Percentiles rank a stretch among this genome's conserved stretches.
phyloP scores from a whole-genome alignment of 2,797 vertebrate genomes.

The Florisuga fusca region DNA sequence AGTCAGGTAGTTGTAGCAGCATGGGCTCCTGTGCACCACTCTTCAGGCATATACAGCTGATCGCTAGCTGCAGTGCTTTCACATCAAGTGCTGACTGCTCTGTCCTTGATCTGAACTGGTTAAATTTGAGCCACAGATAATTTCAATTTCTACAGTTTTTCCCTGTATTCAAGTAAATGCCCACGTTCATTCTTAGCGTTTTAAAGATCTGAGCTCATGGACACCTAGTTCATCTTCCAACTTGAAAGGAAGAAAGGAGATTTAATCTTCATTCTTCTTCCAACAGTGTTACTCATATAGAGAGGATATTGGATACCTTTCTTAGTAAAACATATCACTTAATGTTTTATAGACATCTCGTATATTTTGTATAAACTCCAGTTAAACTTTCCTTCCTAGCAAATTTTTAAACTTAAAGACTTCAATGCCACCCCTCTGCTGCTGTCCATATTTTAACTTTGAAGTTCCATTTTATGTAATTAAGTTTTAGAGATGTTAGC shows the following conservation, averaged over 20 bases:
- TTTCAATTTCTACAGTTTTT: not conserved
- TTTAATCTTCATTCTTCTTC: not conserved
- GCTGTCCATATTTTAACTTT: not conserved
- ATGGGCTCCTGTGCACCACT: not conserved
- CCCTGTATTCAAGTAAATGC: not conserved
- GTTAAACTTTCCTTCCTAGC: not conserved
- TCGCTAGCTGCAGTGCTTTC: not conserved
- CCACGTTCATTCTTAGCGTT: not conserved
- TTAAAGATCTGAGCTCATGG: not conserved
- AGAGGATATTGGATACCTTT: not conserved
- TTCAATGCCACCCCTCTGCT: not conserved
- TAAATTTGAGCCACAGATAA: not conserved
- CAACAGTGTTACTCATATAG: not conserved
- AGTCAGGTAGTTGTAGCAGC: not conserved
- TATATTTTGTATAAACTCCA: not conserved
- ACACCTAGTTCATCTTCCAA: not conserved
- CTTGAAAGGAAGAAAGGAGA: not conserved
- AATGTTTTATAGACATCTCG: not conserved
- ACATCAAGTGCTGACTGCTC: not conserved
- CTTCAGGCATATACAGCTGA: not conserved
- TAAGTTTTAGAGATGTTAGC: not conserved
- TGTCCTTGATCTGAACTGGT: not conserved
- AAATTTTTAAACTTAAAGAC: not conserved
- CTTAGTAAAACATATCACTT: not conserved
- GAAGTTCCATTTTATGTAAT: not conserved